Evolutionary conservation across 1,140 invertebrate species (phyloP).

Genomic region (Drosophila rufa): DNA sequence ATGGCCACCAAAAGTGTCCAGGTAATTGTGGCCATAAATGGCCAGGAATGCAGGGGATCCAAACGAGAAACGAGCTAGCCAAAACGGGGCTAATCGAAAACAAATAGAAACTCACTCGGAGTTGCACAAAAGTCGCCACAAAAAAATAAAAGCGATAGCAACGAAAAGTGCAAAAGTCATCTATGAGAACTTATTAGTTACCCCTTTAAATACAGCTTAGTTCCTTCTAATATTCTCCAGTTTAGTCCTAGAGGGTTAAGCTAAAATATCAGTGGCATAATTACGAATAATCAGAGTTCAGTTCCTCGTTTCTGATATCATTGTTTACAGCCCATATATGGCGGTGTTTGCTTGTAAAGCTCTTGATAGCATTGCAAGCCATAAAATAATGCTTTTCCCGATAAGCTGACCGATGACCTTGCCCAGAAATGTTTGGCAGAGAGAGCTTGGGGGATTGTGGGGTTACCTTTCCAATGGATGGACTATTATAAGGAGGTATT

Average conservation of each 20-base stretch:
- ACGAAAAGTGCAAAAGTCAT: no score
- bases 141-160: background rate
- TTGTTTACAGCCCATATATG: conserved; percentile 11
- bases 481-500: no score
- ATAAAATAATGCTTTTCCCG: conserved; percentile 10
- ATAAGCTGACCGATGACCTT: conserved; percentile 6
- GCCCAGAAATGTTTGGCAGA: background rate
- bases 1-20: conserved; percentile 8
- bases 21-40: conserved; percentile 31
- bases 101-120: conserved; percentile 1
- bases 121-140: conserved; percentile 8
- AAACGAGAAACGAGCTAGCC: conserved; percentile 33
- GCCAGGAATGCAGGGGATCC: conserved; percentile 23
- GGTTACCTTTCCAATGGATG: background rate
- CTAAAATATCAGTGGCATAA: background rate
- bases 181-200: background rate
- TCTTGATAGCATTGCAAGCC: background rate
- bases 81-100: conserved; percentile 26
- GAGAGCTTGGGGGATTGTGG: background rate
- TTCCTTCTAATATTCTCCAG: background rate
- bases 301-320: background rate
- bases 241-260: background rate
- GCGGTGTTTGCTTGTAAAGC: background rate
- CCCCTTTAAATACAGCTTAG: background rate
- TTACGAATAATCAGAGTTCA: background rate